A percentile compares a stretch with the other conserved stretches of the same genome.
Evolutionary conservation across 2,113 vertebrate species (phyloP).

Genomic region (Nanorana parkeri): DNA sequence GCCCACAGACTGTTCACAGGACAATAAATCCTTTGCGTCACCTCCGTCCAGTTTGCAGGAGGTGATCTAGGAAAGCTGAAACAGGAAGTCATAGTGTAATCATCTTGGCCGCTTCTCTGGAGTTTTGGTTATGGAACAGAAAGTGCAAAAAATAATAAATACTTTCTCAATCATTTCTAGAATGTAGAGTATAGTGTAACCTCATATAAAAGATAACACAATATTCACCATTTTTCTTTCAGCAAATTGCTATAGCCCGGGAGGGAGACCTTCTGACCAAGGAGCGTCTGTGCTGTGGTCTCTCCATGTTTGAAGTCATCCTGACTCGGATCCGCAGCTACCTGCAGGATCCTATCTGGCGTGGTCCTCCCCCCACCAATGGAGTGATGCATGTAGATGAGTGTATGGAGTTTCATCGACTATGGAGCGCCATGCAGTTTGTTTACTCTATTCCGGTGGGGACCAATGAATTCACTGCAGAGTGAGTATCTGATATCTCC

Average conservation of each 20-base stretch:
- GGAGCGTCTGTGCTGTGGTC: slow-evolving; percentile 96
- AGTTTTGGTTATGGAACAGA: too few relatives aligned
- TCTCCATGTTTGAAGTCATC: slow-evolving; percentile 99
- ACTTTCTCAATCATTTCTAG: too few relatives aligned
- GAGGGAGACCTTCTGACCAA: slow-evolving; percentile 98
- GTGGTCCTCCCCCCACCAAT: slow-evolving; percentile 94
- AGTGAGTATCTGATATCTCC: slow-evolving; percentile 77
- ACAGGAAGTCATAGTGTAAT: too few relatives aligned
- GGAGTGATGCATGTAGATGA: slow-evolving; percentile 98
- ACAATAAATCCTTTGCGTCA: too few relatives aligned
- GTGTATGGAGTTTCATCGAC: slow-evolving; percentile 96
- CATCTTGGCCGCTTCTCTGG: too few relatives aligned
- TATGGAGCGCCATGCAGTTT: slow-evolving; percentile 99
- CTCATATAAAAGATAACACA: background rate
- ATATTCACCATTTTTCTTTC: slow-evolving; percentile 53
- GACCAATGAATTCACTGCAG: slow-evolving; percentile 97
- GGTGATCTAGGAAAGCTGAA: too few relatives aligned
- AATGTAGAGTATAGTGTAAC: too few relatives aligned
- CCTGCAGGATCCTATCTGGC: slow-evolving; percentile 95
- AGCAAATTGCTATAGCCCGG: slow-evolving; percentile 99
- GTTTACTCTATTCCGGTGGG: slow-evolving; percentile 98
- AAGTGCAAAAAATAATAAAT: too few relatives aligned
- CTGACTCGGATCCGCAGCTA: slow-evolving; percentile 95
- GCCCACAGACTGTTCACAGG: too few relatives aligned
- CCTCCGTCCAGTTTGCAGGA: too few relatives aligned